Evolutionary conservation across 2,888 invertebrate genomes (phyloP), one percentile per base, ranked within the genome.

Genomic region (Oeneis ivallda): DNA sequence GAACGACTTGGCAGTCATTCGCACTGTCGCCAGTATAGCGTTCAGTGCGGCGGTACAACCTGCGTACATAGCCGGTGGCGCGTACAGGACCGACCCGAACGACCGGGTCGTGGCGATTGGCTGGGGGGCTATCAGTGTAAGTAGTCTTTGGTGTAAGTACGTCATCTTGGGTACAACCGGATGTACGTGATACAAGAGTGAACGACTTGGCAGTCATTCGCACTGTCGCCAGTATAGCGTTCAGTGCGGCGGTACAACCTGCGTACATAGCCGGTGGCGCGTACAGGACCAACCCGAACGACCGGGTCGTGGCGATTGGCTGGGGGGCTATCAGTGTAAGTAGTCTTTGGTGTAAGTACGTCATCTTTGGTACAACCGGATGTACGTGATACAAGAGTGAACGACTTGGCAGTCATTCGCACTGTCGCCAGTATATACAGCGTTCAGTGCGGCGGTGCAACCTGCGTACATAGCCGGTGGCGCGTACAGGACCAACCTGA

Each of bases 261-360:
- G 88, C 85, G 0, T 74, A 67, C 41, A 71, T 90, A 1, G 79
- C 80, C 3, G 89, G 87, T 0, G 67, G 75, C 0, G 79, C 77
- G 0, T 84, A 82, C 56, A 62, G 70, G 0, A 75, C 87, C 19
- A 58, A 62, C 1, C 73, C 67, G 6, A 79, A 79, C 43, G 79
- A 83, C 62, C 52, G 39, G 0, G 79, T 89, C 0, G 71, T 65
- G 64, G 89, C 84, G 53, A 83, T 87, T 47, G 90, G 89, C 63
- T 90, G 87, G 87, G 89, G 89, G 3, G 79, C 77, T 7, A 74
- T 75, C 1, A 75, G 79, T 58, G 88, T 87, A 73, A 82, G 79
- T 59, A 26, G n/a, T n/a, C n/a, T n/a, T n/a, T n/a, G n/a, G 79
- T 58, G 88, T 87, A 73, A 82, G 79, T 59, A 84, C 71, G 32